Base-by-base conservation (phyloP, 2,113 vertebrate species). In the Pogona vitticeps region DNA sequence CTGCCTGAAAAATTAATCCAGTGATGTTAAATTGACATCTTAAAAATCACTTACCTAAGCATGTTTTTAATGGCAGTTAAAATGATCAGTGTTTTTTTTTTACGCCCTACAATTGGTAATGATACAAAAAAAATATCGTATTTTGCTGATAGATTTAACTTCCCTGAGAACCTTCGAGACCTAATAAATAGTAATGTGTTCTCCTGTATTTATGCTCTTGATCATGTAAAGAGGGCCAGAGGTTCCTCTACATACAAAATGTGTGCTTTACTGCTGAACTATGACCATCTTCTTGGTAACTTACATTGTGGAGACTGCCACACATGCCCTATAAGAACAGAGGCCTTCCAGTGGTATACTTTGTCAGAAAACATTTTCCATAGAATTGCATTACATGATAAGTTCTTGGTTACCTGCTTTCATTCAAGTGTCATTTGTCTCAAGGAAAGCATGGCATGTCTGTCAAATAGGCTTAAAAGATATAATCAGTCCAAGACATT, bases 121-220 rank as follows among this genome's bases (percentile, higher is more conserved):
- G 65, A 23, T 33, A 82, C 59, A 86, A 31, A 56, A 89, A 75
- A n/a, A n/a, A n/a, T 81, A 81, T n/a, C 71, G 46, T 83, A 40
- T 79, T 88, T 86, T 89, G 42, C 46, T 85, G 91, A 86, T 23
- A 28, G 76, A 83, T 56, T 85, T 67, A 89, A 88, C 68, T 83
- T 28, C 52, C 52, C 46, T 20, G 65, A 81, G 75, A 46, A 75
- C 17, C 8, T 65, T 13, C 36, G 58, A 42, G 65, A 15, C 42
- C 61, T 85, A 73, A 75, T 86, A 81, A 81, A n/a, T 61, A 78
- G 72, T 72, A 92, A 88, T 42, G 31, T n/a, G 88, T 80, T 40
- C 72, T 85, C 67, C 72, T 38, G 68, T 68, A 76, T 31, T 40
- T 76, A n/a, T 26, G 21, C 40, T 68, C 67, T 90, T 88, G 42